These are phyloP conservation scores for Cynaeus angustus DNA, from an alignment of 2,888 invertebrate species.

Conservation along the genomic window DNA sequence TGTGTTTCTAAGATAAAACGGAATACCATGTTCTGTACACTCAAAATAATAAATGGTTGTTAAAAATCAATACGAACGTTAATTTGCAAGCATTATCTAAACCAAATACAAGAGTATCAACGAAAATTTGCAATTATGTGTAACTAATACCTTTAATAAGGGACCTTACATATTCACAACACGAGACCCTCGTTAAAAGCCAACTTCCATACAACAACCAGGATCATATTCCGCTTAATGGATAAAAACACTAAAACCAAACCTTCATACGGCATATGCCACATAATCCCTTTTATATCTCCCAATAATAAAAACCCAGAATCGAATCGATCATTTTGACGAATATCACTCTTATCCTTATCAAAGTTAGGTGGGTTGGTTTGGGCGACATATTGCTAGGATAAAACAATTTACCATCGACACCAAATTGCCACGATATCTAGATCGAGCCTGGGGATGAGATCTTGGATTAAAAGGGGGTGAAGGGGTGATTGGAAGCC, in stretches of 20 bases:
- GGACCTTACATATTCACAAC: slow-evolving; percentile 15
- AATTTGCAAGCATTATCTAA: slow-evolving; percentile 35
- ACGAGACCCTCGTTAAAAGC: slow-evolving; percentile 39
- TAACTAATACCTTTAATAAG: slow-evolving; percentile 20
- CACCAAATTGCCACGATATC: slow-evolving; percentile 43
- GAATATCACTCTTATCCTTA: slow-evolving; percentile 47
- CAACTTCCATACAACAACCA: slow-evolving; percentile 15
- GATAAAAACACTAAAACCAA: slow-evolving; percentile 42
- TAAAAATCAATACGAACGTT: slow-evolving; percentile 30
- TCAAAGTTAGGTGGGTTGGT: slow-evolving; percentile 47
- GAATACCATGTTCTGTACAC: slow-evolving; percentile 19
- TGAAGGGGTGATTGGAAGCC: slow-evolving; percentile 48
- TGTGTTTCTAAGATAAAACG: slow-evolving; percentile 24
- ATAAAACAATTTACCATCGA: slow-evolving; percentile 51
- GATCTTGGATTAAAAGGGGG: slow-evolving; percentile 43
- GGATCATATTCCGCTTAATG: slow-evolving; percentile 47
- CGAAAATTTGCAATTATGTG: slow-evolving; percentile 23
- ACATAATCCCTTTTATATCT: slow-evolving; percentile 37
- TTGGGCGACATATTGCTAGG: slow-evolving; percentile 53
- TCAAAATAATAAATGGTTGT: slow-evolving; percentile 6
- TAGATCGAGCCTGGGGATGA: slow-evolving; percentile 32
- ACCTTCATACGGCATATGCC: slow-evolving; percentile 38
- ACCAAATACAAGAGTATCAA: slow-evolving; percentile 28
- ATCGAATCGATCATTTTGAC: slow-evolving; percentile 32
- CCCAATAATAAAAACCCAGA: slow-evolving; percentile 34